A percentile compares a stretch with the other conserved stretches of the same genome.
Evolutionary conservation across 1,140 invertebrate genomes (phyloP).

Genomic region (Drosophila watanabei): DNA sequence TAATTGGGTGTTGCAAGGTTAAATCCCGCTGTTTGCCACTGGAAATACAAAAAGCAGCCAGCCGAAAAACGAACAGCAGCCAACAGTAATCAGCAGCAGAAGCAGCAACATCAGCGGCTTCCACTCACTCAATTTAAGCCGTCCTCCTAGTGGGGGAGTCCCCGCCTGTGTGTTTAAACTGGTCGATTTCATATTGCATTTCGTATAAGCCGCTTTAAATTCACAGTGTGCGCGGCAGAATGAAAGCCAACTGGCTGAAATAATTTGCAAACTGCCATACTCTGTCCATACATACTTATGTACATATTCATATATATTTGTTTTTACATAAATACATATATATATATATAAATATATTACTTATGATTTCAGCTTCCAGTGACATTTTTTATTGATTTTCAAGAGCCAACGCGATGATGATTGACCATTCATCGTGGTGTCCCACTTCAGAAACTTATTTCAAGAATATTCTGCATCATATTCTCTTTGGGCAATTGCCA

Average conservation of each 20-base stretch:
- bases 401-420: constrained; percentile 21
- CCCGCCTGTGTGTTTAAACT: constrained; percentile 21
- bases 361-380: constrained; percentile 11
- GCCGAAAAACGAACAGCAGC: constrained; percentile 14
- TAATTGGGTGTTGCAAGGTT: constrained; percentile 38
- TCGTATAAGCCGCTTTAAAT: constrained; percentile 42
- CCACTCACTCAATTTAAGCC: constrained; percentile 33
- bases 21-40: constrained; percentile 20
- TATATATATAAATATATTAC: constrained; percentile 3
- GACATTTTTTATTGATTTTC: constrained; percentile 42
- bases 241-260: constrained; percentile 26
- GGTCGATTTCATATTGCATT: constrained; percentile 46
- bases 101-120: constrained; percentile 1
- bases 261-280: constrained; percentile 10
- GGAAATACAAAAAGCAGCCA: constrained; percentile 10
- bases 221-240: constrained; percentile 18
- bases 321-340: constrained; percentile 21
- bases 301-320: no score
- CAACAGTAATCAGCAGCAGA: constrained; percentile 23
- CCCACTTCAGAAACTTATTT: constrained; percentile 44
- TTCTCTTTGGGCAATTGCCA: constrained; percentile 40
- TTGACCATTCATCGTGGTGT: constrained; percentile 30
- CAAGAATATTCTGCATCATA: constrained; percentile 49
- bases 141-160: constrained; percentile 13
- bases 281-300: background rate